Evolutionary conservation across 2,888 invertebrate species (phyloP).

Genomic region (Caenorhabditis becei): DNA sequence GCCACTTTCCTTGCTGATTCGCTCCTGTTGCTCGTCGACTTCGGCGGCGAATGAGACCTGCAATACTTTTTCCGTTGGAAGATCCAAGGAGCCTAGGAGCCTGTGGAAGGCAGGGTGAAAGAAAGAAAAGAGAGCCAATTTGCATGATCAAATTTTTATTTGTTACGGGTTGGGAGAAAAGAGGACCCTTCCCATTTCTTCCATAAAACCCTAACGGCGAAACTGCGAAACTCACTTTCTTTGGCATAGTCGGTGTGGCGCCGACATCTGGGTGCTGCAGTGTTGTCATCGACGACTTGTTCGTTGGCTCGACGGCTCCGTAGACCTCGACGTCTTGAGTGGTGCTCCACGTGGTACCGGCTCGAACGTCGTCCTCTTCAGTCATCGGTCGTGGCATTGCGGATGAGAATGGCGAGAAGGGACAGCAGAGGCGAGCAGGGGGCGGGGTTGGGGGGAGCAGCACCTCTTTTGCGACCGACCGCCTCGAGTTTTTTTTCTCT

Average conservation of each 20-base stretch:
- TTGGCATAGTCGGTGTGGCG: constrained; percentile 56
- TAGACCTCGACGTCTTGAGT: constrained; percentile 39
- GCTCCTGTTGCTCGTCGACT: constrained; percentile 62
- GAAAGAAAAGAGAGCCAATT: neutral
- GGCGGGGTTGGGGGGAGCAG: constrained; percentile 44
- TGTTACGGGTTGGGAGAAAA: neutral
- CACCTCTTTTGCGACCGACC: constrained; percentile 52
- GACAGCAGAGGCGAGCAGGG: constrained; percentile 11
- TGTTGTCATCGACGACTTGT: constrained; percentile 42
- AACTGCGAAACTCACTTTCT: constrained; percentile 39
- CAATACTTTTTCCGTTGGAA: constrained; percentile 1
- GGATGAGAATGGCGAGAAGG: constrained; percentile 9
- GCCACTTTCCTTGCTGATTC: constrained; percentile 45
- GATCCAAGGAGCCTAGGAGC: neutral
- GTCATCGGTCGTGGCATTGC: constrained; percentile 51
- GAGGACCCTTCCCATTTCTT: neutral
- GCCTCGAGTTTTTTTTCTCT: constrained; percentile 29
- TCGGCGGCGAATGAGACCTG: constrained; percentile 64
- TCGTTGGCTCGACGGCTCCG: constrained; percentile 37
- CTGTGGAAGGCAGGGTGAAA: too few species aligned
- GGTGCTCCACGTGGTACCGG: constrained; percentile 43
- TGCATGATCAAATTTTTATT: constrained; percentile 2
- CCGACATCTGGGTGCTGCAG: constrained; percentile 32
- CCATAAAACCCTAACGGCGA: neutral
- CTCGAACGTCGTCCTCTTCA: constrained; percentile 51